Conservation (phyloP, 2,797 vertebrate species). For the Spinus pinus region DNA sequence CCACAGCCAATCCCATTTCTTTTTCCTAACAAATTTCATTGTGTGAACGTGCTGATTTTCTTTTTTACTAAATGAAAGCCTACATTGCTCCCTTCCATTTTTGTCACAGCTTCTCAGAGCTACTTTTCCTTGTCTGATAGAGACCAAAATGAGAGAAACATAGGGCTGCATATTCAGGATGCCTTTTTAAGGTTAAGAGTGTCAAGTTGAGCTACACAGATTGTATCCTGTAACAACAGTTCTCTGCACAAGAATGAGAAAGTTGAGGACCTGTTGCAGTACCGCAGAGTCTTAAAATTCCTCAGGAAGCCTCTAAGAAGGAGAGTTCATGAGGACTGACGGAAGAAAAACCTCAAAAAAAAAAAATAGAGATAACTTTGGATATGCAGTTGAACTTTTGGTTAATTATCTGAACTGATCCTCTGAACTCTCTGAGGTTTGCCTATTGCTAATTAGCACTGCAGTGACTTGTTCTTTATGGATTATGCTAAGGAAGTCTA, state of each 20-base stretch:
- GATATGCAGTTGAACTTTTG: conserved; percentile 64
- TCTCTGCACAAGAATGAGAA: not conserved
- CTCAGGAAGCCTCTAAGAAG: not conserved
- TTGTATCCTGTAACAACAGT: not conserved
- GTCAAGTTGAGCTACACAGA: not conserved
- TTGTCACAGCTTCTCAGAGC: not conserved
- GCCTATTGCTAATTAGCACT: conserved; percentile 66
- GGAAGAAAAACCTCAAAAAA: conserved; percentile 5
- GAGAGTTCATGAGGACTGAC: not conserved
- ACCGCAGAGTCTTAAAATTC: not conserved
- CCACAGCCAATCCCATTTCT: not conserved
- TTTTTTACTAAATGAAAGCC: not conserved
- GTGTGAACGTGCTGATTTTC: not conserved
- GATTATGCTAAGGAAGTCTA: conserved; percentile 69
- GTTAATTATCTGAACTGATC: conserved; percentile 71
- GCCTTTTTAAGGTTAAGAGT: not conserved
- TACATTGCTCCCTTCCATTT: not conserved
- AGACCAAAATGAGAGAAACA: not conserved
- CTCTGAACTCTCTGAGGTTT: conserved; percentile 70
- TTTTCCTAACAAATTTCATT: not conserved
- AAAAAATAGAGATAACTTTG: conserved; percentile 23
- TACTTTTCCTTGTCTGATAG: not conserved
- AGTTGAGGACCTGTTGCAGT: not conserved
- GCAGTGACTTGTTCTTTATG: conserved; percentile 61
- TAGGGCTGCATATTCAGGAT: not conserved